phyloP scores from a whole-genome alignment of 2,113 vertebrate species.

The Crotalus horridus region DNA sequence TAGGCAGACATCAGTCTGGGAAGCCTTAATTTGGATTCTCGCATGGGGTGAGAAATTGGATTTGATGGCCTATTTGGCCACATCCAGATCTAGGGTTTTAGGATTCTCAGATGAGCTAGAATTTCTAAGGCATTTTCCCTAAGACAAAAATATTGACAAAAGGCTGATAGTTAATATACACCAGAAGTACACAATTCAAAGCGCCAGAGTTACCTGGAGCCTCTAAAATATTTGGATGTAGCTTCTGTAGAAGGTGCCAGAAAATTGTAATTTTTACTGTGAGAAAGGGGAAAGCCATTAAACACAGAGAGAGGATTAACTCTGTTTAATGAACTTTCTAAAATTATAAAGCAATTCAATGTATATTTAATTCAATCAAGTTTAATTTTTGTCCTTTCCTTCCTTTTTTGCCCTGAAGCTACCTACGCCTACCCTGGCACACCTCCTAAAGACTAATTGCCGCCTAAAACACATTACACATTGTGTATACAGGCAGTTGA shows the following conservation, averaged over 20 bases:
- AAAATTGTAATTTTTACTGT: background rate
- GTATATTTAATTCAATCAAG: background rate
- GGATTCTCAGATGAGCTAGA: background rate
- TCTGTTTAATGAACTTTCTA: background rate
- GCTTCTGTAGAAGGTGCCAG: background rate
- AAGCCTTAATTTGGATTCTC: background rate
- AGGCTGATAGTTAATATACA: background rate
- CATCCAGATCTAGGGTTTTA: background rate
- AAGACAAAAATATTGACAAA: background rate
- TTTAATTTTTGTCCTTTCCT: background rate
- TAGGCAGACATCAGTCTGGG: background rate
- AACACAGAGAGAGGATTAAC: background rate
- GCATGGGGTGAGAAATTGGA: background rate
- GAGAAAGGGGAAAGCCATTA: background rate
- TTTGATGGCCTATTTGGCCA: background rate
- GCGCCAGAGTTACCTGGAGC: background rate
- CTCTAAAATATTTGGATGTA: background rate
- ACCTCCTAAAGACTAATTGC: background rate
- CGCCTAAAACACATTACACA: background rate
- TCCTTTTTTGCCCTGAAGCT: background rate
- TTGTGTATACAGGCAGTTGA: background rate
- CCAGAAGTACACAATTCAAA: background rate
- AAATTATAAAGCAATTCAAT: background rate
- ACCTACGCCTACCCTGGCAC: background rate
- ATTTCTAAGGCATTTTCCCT: background rate